Percentiles rank a stretch among this genome's conserved stretches.
These are phyloP conservation scores for Nemotelus pantherinus DNA, from an alignment of 2,888 invertebrate genomes.

Conservation along the genomic window DNA sequence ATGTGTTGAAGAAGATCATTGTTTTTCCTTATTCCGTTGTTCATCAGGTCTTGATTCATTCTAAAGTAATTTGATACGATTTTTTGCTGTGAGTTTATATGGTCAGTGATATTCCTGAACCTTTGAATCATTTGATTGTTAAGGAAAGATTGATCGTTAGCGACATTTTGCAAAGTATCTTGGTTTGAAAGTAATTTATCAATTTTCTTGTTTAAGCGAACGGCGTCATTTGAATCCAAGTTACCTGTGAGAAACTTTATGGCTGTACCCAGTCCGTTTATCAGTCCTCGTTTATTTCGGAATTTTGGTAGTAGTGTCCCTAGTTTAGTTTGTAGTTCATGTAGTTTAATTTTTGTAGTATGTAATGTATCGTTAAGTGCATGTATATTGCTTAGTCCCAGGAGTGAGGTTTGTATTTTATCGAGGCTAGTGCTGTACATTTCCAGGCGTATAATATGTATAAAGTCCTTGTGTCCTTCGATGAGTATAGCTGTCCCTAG, in stretches of 20 bases:
- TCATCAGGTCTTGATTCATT: neutral
- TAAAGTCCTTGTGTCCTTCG: neutral
- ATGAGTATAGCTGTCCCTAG: too few relatives aligned
- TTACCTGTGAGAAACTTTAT: slow-evolving; percentile 34
- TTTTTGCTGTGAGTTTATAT: slow-evolving; percentile 41
- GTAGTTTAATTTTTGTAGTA: neutral
- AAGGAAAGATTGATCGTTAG: slow-evolving; percentile 11
- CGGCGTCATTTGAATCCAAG: slow-evolving; percentile 33
- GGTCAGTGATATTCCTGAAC: slow-evolving; percentile 25
- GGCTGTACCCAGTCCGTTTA: slow-evolving; percentile 28
- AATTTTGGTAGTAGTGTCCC: slow-evolving; percentile 5
- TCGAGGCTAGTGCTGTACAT: neutral
- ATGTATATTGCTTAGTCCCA: neutral
- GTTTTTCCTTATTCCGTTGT: neutral
- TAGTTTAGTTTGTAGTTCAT: neutral
- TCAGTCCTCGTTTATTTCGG: slow-evolving; percentile 13
- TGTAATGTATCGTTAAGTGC: neutral
- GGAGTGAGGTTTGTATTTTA: neutral
- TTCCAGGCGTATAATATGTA: slow-evolving; percentile 1
- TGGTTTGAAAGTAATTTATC: neutral
- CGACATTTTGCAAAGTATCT: neutral
- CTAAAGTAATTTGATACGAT: slow-evolving; percentile 14
- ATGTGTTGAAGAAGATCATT: neutral
- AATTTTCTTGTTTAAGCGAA: slow-evolving; percentile 17
- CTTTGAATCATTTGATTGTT: slow-evolving; percentile 35